These are phyloP conservation scores for Heliconius hermathena DNA, from an alignment of 1,140 invertebrate genomes.

Conservation along the genomic window DNA sequence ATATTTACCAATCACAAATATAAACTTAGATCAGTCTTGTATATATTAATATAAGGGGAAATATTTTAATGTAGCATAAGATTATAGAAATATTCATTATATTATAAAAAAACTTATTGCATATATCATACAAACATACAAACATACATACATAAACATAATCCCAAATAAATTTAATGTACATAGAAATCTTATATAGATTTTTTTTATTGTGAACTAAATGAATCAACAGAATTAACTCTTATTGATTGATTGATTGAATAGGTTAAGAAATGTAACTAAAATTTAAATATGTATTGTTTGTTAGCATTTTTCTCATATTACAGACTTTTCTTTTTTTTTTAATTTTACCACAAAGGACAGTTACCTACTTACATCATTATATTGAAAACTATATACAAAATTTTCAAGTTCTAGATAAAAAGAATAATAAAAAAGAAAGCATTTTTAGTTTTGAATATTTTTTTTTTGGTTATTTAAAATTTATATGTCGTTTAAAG, in stretches of 20 bases:
- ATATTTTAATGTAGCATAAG: slow-evolving; percentile 6
- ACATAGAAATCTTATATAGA: not conserved
- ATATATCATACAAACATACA: not conserved
- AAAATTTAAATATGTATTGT: too few species aligned
- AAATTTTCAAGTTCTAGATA: too few species aligned
- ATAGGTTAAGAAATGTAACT: too few species aligned
- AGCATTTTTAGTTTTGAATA: not conserved
- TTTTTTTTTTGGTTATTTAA: not conserved
- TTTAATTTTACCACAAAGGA: too few species aligned
- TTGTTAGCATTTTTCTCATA: too few species aligned
- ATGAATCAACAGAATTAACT: too few species aligned
- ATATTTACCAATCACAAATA: not conserved
- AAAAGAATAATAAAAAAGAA: too few species aligned
- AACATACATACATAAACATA: slow-evolving; percentile 11
- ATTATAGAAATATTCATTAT: not conserved
- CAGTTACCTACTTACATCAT: too few species aligned
- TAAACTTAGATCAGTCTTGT: not conserved
- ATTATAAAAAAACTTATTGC: not conserved
- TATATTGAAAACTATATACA: too few species aligned
- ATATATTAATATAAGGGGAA: slow-evolving; percentile 5
- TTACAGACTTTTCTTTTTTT: too few species aligned
- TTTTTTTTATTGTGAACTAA: not conserved
- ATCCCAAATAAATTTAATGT: not conserved
- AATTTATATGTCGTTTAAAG: not conserved
- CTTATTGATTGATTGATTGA: too few species aligned